These are phyloP conservation scores for Oreochromis mossambicus DNA, from an alignment of 2,797 vertebrate species.

Conservation along the genomic window DNA sequence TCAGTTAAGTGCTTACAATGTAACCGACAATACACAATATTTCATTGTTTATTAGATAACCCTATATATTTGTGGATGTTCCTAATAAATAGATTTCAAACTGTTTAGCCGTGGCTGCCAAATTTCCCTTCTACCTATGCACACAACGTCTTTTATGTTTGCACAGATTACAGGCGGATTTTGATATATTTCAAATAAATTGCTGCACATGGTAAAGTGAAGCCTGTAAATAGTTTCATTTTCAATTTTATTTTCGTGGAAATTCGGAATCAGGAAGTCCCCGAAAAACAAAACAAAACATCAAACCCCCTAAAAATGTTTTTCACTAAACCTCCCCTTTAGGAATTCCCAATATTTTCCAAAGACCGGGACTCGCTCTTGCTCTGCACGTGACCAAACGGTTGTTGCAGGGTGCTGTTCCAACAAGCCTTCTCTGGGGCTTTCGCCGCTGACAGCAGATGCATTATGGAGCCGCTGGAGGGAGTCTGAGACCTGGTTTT, in stretches of 20 bases:
- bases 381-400: not conserved
- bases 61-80: too few relatives aligned
- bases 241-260: not conserved
- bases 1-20: not conserved
- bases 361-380: not conserved
- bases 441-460: not conserved
- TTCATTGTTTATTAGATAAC: not conserved
- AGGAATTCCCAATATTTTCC: not conserved
- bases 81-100: not conserved
- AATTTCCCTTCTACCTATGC: not conserved
- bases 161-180: not conserved
- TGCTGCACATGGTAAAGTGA: not conserved
- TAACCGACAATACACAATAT: not conserved
- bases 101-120: not conserved
- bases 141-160: not conserved
- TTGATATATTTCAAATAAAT: not conserved
- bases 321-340: not conserved
- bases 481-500: not conserved
- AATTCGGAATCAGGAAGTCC: not conserved
- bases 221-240: not conserved
- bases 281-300: not conserved
- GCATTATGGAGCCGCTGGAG: not conserved
- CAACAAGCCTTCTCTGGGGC: not conserved
- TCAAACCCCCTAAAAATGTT: not conserved
- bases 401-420: not conserved